These are phyloP conservation scores for Festucalex cinctus DNA, from an alignment of 2,113 vertebrate species.

Conservation along the genomic window DNA sequence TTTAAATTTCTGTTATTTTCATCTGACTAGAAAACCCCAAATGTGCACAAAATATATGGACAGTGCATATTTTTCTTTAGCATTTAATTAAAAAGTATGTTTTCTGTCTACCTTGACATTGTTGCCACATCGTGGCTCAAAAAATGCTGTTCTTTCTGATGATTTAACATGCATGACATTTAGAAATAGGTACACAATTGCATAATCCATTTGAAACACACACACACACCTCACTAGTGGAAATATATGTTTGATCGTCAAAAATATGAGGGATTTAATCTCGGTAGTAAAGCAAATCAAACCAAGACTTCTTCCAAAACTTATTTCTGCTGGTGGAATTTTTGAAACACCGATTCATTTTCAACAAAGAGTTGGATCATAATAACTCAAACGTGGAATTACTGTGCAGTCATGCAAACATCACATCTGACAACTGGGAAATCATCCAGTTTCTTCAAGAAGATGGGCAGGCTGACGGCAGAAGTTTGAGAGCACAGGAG, in stretches of 20 bases:
- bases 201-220: not conserved
- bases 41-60: too few species aligned
- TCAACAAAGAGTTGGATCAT: not conserved
- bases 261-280: slow-evolving; percentile 10
- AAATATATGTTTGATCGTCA: not conserved
- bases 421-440: slow-evolving; percentile 2
- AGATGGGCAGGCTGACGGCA: slow-evolving; percentile 12
- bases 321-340: slow-evolving; percentile 18
- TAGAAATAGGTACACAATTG: not conserved
- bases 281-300: slow-evolving; percentile 8
- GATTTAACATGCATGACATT: not conserved
- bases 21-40: not conserved
- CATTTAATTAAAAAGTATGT: not conserved
- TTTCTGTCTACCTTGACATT: not conserved
- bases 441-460: not conserved
- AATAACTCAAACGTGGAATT: not conserved
- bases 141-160: not conserved
- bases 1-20: not conserved
- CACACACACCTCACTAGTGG: not conserved
- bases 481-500: slow-evolving; percentile 62
- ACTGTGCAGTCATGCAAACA: slow-evolving; percentile 9
- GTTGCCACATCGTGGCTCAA: not conserved
- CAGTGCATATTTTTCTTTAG: not conserved
- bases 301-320: not conserved
- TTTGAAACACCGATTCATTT: slow-evolving; percentile 1